phyloP scores from a whole-genome alignment of 2,797 vertebrate species.

The Syncerus caffer region DNA sequence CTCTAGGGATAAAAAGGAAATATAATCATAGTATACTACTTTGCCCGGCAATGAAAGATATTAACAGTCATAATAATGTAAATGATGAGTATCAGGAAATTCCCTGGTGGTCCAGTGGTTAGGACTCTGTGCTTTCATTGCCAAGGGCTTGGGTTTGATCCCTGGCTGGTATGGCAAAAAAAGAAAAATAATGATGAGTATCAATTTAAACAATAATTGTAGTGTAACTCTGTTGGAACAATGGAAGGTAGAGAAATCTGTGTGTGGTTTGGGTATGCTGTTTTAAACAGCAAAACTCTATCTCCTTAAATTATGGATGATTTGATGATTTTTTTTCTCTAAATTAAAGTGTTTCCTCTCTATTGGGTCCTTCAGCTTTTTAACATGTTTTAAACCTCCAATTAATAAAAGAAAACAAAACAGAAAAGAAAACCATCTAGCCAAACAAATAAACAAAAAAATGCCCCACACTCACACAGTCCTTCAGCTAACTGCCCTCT shows the following conservation, averaged over 20 bases:
- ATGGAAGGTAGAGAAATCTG: background rate
- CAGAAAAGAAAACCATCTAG: background rate
- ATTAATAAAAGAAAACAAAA: slow-evolving; percentile 27
- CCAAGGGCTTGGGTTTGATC: background rate
- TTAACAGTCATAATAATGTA: background rate
- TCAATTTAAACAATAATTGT: background rate
- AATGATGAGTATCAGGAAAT: background rate
- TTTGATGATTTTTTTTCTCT: background rate
- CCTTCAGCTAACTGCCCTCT: background rate
- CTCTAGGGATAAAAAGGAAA: background rate
- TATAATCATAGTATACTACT: background rate
- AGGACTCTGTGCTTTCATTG: background rate
- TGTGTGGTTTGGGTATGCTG: background rate
- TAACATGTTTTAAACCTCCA: background rate
- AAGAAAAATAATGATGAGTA: background rate
- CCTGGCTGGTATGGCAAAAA: background rate
- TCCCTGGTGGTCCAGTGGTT: background rate
- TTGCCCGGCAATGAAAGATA: background rate
- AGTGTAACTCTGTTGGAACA: background rate
- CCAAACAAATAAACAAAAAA: slow-evolving; percentile 2
- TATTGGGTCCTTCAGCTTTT: background rate
- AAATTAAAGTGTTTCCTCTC: background rate
- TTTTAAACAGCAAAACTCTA: background rate
- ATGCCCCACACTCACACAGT: background rate
- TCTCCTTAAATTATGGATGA: slow-evolving; percentile 5